Conservation (phyloP, 1,140 invertebrate genomes). For the Stratiolaelaps scimitus region DNA sequence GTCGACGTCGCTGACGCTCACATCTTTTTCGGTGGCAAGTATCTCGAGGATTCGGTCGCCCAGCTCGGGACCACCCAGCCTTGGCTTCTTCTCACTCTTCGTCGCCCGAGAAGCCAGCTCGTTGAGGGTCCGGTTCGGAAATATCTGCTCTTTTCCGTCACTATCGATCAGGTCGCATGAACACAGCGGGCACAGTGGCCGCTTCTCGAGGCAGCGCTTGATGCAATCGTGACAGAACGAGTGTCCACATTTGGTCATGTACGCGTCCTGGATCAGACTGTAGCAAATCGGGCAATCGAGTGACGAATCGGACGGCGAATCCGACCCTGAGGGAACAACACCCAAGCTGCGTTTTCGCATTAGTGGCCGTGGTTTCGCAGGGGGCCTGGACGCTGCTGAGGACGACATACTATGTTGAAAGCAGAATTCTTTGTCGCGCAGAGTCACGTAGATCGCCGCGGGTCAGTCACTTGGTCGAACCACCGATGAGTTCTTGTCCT, state of each 20-base stretch:
- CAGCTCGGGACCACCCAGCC: neutral
- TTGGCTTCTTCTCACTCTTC: neutral
- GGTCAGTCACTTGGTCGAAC: too few species aligned
- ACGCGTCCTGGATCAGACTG: constrained; percentile 74
- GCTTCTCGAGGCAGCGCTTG: constrained; percentile 23
- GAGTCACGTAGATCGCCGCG: too few species aligned
- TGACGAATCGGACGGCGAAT: constrained; percentile 47
- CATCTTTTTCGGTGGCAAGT: constrained; percentile 37
- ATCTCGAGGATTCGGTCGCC: constrained; percentile 37
- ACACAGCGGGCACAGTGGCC: constrained; percentile 29
- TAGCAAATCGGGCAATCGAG: constrained; percentile 77
- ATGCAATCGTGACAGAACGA: constrained; percentile 61
- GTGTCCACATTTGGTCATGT: constrained; percentile 85
- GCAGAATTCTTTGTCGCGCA: too few species aligned
- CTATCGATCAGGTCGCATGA: constrained; percentile 47
- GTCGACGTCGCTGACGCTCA: constrained; percentile 65
- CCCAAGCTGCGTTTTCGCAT: constrained; percentile 47
- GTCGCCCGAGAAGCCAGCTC: neutral
- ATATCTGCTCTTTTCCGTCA: constrained; percentile 58
- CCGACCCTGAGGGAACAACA: constrained; percentile 30
- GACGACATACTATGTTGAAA: constrained; percentile 26
- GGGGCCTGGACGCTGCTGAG: neutral
- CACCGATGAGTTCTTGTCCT: too few species aligned
- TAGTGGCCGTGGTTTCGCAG: constrained; percentile 18
- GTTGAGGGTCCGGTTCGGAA: constrained; percentile 52